These are phyloP conservation scores for Sinhomidia bicolor DNA, from an alignment of 2,888 invertebrate genomes.

Conservation along the genomic window DNA sequence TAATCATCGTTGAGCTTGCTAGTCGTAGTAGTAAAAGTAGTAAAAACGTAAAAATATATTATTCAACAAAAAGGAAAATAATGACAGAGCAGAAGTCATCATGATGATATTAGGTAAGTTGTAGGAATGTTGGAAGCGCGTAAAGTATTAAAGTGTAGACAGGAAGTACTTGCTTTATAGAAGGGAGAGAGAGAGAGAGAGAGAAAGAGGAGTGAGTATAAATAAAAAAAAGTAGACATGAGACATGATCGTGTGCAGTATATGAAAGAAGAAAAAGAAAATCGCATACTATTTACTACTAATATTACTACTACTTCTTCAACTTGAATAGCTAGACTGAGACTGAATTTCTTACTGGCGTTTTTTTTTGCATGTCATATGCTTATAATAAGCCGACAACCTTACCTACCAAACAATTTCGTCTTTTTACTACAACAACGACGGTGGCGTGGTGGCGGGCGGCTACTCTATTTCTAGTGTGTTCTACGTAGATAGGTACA, in stretches of 20 bases:
- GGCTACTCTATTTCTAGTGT: not conserved
- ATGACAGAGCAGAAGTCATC: not conserved
- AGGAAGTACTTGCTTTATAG: not conserved
- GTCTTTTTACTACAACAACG: no score
- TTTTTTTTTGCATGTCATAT: not conserved
- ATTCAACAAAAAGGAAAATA: not conserved
- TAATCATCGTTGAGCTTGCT: not conserved
- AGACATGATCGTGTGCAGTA: not conserved
- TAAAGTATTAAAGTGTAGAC: not conserved
- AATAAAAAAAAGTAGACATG: not conserved
- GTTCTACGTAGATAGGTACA: not conserved
- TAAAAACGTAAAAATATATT: constrained; percentile 22
- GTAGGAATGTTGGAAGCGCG: not conserved
- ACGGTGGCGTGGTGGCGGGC: no score
- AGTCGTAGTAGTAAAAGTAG: constrained; percentile 38
- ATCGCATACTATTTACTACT: not conserved
- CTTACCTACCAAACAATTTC: not conserved
- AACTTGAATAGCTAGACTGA: not conserved
- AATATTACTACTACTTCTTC: not conserved
- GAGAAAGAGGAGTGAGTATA: no score
- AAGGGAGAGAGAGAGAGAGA: no score
- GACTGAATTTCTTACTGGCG: not conserved
- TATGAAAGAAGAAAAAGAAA: not conserved
- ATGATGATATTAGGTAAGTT: not conserved
- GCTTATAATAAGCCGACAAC: not conserved